These are phyloP conservation scores for Ophiodon elongatus DNA, from an alignment of 2,113 vertebrate genomes.

Conservation along the genomic window DNA sequence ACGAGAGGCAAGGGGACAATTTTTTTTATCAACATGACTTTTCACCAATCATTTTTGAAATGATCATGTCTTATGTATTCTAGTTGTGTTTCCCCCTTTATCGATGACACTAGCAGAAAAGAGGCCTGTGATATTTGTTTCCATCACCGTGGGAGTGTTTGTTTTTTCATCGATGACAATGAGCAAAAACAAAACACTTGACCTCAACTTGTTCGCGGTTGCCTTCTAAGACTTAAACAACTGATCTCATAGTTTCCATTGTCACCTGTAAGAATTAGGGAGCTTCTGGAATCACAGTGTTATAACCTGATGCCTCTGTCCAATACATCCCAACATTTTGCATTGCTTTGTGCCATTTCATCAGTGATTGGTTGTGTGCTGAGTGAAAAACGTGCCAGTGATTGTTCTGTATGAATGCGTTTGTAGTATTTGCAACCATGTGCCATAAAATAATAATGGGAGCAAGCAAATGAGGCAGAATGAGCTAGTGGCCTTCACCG, in stretches of 20 bases:
- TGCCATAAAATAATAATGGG: slow-evolving; percentile 69
- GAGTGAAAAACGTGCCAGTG: slow-evolving; percentile 54
- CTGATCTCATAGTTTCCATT: slow-evolving; percentile 36
- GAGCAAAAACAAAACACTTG: slow-evolving; percentile 57
- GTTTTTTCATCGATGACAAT: slow-evolving; percentile 51
- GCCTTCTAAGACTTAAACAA: slow-evolving; percentile 42
- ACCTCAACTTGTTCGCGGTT: slow-evolving; percentile 49
- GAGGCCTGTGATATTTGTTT: slow-evolving; percentile 46
- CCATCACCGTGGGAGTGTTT: slow-evolving; percentile 20
- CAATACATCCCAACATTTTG: slow-evolving; percentile 2
- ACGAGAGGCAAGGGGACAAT: slow-evolving; percentile 48
- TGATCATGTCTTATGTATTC: slow-evolving; percentile 53
- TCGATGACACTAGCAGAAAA: slow-evolving; percentile 42
- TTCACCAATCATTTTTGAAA: slow-evolving; percentile 69
- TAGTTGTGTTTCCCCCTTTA: slow-evolving; percentile 29
- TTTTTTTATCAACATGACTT: slow-evolving; percentile 64
- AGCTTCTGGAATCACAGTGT: slow-evolving; percentile 44
- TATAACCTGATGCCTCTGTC: slow-evolving; percentile 17
- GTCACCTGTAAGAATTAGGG: slow-evolving; percentile 21
- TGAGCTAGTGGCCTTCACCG: slow-evolving; percentile 19
- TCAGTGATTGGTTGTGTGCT: slow-evolving; percentile 36
- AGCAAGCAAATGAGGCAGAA: slow-evolving; percentile 42
- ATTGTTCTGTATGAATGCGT: slow-evolving; percentile 59
- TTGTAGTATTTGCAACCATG: slow-evolving; percentile 71
- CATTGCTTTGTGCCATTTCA: slow-evolving; percentile 5